Base-by-base conservation (phyloP, 2,888 invertebrate species). In the Heliconius cydno region DNA sequence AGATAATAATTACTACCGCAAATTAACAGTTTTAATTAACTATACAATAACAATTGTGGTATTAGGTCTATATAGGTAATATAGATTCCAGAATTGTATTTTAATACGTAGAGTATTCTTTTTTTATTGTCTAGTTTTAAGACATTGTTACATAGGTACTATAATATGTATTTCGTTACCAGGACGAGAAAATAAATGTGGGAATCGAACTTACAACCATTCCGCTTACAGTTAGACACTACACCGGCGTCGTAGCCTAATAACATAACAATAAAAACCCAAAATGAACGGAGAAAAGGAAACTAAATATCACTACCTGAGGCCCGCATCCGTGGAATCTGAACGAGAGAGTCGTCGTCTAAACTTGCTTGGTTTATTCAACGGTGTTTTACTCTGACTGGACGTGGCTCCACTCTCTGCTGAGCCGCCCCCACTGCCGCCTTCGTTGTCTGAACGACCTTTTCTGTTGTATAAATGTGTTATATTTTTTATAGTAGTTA, bases 341-440 rank as follows among this genome's bases (percentile, higher is more conserved):
- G 90, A 84, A 30, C 94, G 88, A 15, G 94, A 91, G 76, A 91
- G 91, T 80, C 93, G 88, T 77, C 94, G 88, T 68, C 94, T 88
- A 82, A 90, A 94, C 84, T 94, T 94, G 68, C 90, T 82, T 6
- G 92, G 89, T 84, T 94, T 94, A 30, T 87, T 86, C n/a, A 89
- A 82, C 10, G 90, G 88, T 5, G 90, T 87, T 86, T 94, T 94
- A 84, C 92, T 92, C 80, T 93, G 94, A 82, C 92, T 93, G 6
- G 94, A 94, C 10, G 94, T 93, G 41, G 94, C 94, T 22, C 93
- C 94, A 84, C 95, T 95, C 79, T 95, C 95, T 2, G 90, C 95
- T 0, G 95, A 95, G 0, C 93, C 94, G 30, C 91, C 92, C 30
- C 89, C 94, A 82, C 94, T 94, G 15, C 92, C 94, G 12, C 91